A percentile compares a stretch with the other conserved stretches of the same genome.
These are phyloP conservation scores for Mionectes olivaceus DNA, from an alignment of 2,797 vertebrate species.

Conservation along the genomic window DNA sequence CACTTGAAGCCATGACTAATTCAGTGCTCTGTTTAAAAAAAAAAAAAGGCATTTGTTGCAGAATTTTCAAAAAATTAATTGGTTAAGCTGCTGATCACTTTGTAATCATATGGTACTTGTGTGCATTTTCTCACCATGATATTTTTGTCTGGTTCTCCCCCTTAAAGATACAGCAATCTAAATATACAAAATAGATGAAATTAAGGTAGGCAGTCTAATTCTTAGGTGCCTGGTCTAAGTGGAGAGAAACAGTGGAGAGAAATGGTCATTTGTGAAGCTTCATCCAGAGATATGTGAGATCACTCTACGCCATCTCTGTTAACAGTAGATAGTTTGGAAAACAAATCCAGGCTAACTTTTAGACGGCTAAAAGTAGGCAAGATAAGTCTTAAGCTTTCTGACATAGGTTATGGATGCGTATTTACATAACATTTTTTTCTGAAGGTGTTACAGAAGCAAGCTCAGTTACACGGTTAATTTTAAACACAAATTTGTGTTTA, in stretches of 20 bases:
- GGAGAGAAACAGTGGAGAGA: background rate
- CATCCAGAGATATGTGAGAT: background rate
- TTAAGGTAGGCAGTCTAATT: background rate
- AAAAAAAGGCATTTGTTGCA: background rate
- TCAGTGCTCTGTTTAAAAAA: background rate
- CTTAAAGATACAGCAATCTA: background rate
- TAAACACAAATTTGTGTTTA: background rate
- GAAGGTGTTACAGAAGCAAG: background rate
- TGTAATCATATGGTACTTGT: background rate
- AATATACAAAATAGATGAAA: background rate
- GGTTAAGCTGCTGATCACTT: background rate
- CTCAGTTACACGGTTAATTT: background rate
- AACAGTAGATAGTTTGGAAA: background rate
- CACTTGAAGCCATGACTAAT: background rate
- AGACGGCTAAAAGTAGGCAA: background rate
- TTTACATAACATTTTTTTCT: background rate
- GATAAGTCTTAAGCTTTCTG: background rate
- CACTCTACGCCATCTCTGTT: background rate
- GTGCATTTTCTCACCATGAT: background rate
- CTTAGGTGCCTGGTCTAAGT: background rate
- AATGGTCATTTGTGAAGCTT: background rate
- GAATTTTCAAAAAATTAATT: background rate
- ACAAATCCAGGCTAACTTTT: background rate
- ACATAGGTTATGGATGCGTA: background rate
- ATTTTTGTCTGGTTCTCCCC: background rate